Evolutionary conservation across 2,797 vertebrate species (phyloP), one percentile per base, ranked within the genome.

Genomic region (Apogon hyalosoma): DNA sequence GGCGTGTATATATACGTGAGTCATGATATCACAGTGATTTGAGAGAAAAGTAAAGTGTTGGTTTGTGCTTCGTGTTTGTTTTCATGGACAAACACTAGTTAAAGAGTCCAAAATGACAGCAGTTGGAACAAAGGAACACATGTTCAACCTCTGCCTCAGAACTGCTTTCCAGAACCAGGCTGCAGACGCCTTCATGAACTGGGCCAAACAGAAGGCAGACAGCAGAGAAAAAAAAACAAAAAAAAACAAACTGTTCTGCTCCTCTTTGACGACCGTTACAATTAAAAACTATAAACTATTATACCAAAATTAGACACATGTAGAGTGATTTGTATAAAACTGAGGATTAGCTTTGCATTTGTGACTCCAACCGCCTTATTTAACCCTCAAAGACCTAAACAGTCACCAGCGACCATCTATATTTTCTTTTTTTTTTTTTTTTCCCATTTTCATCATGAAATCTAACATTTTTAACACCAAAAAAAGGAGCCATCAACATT

Each of bases 81-180:
- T 59, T 58, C 10, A 59, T 51, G 15, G 15, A 18, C 5, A 41
- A 14, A n/a, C 14, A 64, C 19, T 42, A 7, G 54, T 19, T 13
- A 21, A 36, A 40, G 8, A 15, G 5, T n/a, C 8, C 33, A 0
- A 13, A 19, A 2, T 45, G 39, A 53, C 31, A 41, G 41, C 59
- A 31, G 15, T 15, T 14, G 15, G 28, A 15, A 50, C 16, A 57
- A 48, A 58, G 33, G 38, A 75, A 57, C 16, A 71, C 33, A 67
- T 51, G 14, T 61, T 19, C 7, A 43, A 51, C 21, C 46, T 50
- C 18, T 39, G 21, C 11, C 31, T 51, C 11, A 49, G 4, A 18
- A 28, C 10, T n/a, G 28, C 0, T 42, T 28, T 43, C 19, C 6
- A 49, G 43, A 11, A 14, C 3, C 42, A 53, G 14, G 16, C 38